A percentile compares a stretch with the other conserved stretches of the same genome.
phyloP scores from a whole-genome alignment of 2,888 invertebrate genomes.

The Dione juno region DNA sequence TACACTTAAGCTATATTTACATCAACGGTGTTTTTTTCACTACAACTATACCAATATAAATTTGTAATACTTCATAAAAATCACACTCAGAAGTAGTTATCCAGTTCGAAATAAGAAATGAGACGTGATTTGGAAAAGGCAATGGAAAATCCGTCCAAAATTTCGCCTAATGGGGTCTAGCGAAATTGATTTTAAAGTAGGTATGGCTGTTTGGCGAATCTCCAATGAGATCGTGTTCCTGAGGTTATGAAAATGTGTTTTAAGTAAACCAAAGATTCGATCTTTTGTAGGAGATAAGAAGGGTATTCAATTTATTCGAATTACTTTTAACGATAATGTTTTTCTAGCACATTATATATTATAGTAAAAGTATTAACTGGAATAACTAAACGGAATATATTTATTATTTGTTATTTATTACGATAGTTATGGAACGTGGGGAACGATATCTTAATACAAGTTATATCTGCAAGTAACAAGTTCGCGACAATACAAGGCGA shows the following conservation, averaged over 20 bases:
- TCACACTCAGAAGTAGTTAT: slow-evolving; percentile 27
- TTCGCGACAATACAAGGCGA: no score
- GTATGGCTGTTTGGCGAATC: slow-evolving; percentile 33
- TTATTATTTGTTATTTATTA: no score
- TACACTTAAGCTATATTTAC: no score
- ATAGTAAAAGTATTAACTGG: no score
- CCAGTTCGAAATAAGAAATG: slow-evolving; percentile 34
- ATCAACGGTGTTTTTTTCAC: no score
- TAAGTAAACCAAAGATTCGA: slow-evolving; percentile 29
- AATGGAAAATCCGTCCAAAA: slow-evolving; percentile 27
- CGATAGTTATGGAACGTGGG: no score
- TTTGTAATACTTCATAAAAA: neutral
- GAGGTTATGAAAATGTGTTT: slow-evolving; percentile 30
- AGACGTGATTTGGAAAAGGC: slow-evolving; percentile 31
- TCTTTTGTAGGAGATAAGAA: slow-evolving; percentile 1
- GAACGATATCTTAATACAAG: no score
- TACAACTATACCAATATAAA: neutral
- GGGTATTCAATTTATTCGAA: neutral
- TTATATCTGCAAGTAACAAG: no score
- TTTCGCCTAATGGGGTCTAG: slow-evolving; percentile 27
- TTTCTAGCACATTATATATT: neutral
- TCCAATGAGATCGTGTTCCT: slow-evolving; percentile 32
- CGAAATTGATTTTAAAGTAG: slow-evolving; percentile 36
- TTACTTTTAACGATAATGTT: neutral
- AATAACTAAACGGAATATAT: no score